These are phyloP conservation scores for Tuberolachnus salignus DNA, from an alignment of 2,888 invertebrate genomes.

Conservation along the genomic window DNA sequence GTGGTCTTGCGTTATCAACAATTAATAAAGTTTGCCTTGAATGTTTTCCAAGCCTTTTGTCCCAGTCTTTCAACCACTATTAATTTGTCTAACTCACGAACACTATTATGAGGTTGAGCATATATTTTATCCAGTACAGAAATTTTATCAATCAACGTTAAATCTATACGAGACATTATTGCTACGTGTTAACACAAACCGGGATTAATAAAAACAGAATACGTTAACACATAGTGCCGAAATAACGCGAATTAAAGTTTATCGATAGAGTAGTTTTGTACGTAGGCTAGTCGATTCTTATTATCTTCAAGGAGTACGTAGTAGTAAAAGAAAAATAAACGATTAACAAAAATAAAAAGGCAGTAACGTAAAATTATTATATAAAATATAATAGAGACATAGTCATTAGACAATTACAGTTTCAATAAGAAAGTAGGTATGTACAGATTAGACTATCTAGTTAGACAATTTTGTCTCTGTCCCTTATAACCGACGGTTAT, in stretches of 20 bases:
- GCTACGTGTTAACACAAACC: slow-evolving; percentile 10
- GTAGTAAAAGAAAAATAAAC: background rate
- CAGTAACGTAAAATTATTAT: too few species aligned
- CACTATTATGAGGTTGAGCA: slow-evolving; percentile 2
- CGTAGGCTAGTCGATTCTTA: too few species aligned
- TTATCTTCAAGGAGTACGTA: too few species aligned
- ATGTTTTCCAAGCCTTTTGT: too few species aligned
- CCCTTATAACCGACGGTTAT: slow-evolving; percentile 31
- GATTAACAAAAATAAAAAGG: background rate
- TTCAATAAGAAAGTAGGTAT: too few species aligned
- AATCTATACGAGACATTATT: slow-evolving; percentile 29
- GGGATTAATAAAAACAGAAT: slow-evolving; percentile 16
- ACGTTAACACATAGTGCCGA: background rate
- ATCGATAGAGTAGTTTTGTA: background rate
- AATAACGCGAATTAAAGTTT: too few species aligned
- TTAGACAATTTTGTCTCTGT: too few species aligned
- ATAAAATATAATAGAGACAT: too few species aligned
- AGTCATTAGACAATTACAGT: too few species aligned
- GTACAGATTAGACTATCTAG: too few species aligned
- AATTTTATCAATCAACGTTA: slow-evolving; percentile 27
- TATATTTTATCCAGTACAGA: slow-evolving; percentile 12
- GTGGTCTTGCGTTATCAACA: too few species aligned
- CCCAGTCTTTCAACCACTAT: background rate
- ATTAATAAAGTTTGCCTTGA: too few species aligned
- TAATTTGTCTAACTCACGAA: slow-evolving; percentile 20